Evolutionary conservation across 2,888 invertebrate species (phyloP).

Genomic region (Lottia gigantea): DNA sequence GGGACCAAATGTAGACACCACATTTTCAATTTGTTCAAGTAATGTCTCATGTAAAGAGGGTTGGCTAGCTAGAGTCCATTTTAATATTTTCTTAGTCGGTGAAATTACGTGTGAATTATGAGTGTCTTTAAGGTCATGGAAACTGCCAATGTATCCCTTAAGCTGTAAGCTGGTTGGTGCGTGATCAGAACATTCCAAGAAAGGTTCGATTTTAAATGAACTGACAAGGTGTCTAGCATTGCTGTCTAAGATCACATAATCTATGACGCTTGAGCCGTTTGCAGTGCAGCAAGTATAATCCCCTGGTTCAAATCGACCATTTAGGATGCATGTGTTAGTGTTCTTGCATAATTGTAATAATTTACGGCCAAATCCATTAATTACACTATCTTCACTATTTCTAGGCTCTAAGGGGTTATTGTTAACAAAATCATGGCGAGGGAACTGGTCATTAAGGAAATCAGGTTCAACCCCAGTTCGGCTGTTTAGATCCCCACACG

Average conservation of each 20-base stretch:
- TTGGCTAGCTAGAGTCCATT: background rate
- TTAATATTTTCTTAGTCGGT: background rate
- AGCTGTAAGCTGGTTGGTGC: background rate
- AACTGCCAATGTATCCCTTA: background rate
- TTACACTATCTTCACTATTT: slow-evolving; percentile 1
- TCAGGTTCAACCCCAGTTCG: too few species aligned
- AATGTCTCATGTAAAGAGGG: background rate
- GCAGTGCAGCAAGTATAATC: slow-evolving; percentile 6
- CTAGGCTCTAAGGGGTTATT: too few species aligned
- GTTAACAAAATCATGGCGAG: too few species aligned
- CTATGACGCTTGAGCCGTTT: slow-evolving; percentile 9
- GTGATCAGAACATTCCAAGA: background rate
- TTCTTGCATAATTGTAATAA: slow-evolving; percentile 6
- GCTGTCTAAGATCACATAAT: background rate
- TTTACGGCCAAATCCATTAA: slow-evolving; percentile 1
- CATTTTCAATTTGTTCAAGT: background rate
- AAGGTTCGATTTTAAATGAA: slow-evolving; percentile 1
- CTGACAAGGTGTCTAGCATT: background rate
- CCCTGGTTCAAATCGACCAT: background rate
- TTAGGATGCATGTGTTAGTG: slow-evolving; percentile 6
- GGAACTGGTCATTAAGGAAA: too few species aligned
- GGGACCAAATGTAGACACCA: background rate
- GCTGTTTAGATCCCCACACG: too few species aligned
- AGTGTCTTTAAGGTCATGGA: background rate
- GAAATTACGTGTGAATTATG: too few species aligned